Base-by-base conservation (phyloP, 2,113 vertebrate species). In the Laticauda laticaudata region DNA sequence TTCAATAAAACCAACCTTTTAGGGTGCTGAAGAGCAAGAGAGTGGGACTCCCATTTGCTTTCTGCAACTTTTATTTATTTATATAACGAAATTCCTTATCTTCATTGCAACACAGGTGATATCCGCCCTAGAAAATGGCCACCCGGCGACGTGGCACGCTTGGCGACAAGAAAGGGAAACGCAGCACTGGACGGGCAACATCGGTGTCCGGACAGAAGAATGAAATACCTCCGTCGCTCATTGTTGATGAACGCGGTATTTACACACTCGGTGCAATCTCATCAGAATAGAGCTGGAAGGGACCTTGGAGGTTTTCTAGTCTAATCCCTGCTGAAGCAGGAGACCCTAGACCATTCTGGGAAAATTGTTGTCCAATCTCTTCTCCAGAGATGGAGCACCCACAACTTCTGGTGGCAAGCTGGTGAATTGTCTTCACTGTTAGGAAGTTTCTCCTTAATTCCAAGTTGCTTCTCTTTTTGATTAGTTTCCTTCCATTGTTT, bases 201-300 rank as follows among this genome's bases (percentile, higher is more conserved):
- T 14, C 24, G 1, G 18, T 18, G 34, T 0, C 57, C 0, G 5
- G 1, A 14, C 2, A 43, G 43, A 86, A 53, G n/a, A 15, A 0
- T 1, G 93, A 92, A 29, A 0, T 7, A 2, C 10, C 45, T 7
- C 55, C 0, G 1, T 0, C 87, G 0, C 0, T 53, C 1, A 1
- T 10, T 24, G 18, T n/a, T 0, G 45, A 29, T 0, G 87, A 92
- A n/a, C 7, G 6, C 11, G 93, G 93, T 93, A 93, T 56, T 90
- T 86, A 14, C 43, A 34, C 24, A 24, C 21, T 7, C 6, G 5
- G 29, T 89, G 48, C 9, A 61, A 29, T 29, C 24, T 11, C 10
- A 12, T 64, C 26, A 12, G 45, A 45, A 45, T 1, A 5, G 61
- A 64, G 10, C 26, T 11, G 61, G 61, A 29, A 64, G 61, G 61